Conservation (phyloP, 2,797 vertebrate species). For the Lateolabrax maculatus region DNA sequence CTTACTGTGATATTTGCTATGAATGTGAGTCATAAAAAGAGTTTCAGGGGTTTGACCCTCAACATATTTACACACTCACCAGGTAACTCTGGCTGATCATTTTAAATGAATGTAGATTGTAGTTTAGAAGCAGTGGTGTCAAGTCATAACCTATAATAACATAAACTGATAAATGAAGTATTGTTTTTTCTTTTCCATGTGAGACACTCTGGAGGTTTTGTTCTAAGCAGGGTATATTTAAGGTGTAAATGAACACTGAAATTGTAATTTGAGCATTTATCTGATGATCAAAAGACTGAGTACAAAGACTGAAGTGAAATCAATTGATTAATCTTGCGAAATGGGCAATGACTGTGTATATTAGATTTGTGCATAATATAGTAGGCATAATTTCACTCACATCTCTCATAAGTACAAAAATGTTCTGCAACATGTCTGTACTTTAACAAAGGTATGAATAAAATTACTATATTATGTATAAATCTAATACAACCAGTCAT, state of each 20-base stretch:
- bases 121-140: conserved; percentile 3
- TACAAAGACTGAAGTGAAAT: conserved; percentile 2
- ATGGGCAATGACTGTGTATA: background rate
- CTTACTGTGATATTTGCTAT: conserved; percentile 50
- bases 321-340: background rate
- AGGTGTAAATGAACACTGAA: conserved; percentile 7
- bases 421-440: background rate
- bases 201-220: background rate
- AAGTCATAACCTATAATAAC: background rate
- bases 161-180: background rate
- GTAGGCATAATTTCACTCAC: conserved; percentile 9
- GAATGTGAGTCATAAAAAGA: conserved; percentile 55
- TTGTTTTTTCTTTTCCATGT: background rate
- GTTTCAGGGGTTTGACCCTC: conserved; percentile 52
- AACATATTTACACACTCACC: conserved; percentile 34
- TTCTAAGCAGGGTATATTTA: background rate
- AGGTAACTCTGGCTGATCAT: conserved; percentile 34
- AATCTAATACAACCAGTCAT: background rate
- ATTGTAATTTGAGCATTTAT: conserved; percentile 20
- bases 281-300: conserved; percentile 5
- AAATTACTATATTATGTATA: background rate
- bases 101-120: conserved; percentile 6
- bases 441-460: background rate
- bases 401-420: background rate
- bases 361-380: background rate